Conservation (phyloP, 1,140 invertebrate genomes). For the Whitmania pigra region DNA sequence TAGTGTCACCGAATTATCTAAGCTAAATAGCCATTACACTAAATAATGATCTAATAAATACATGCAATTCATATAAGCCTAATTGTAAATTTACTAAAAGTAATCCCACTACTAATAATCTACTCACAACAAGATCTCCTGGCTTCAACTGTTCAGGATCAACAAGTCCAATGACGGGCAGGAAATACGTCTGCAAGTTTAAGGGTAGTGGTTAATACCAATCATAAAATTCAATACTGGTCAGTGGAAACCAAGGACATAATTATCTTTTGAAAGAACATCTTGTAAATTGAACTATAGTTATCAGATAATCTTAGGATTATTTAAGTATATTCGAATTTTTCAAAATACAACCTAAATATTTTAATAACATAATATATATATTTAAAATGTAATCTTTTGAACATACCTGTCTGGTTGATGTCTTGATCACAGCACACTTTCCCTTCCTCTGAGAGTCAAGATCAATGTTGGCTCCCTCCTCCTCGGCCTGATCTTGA, state of each 20-base stretch:
- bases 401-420: constrained; percentile 64
- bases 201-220: not conserved
- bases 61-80: not conserved
- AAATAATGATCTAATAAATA: not conserved
- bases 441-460: constrained; percentile 97
- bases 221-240: not conserved
- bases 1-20: not conserved
- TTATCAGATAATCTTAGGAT: not conserved
- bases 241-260: no score
- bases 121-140: constrained; percentile 69
- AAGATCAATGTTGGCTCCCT: constrained; percentile 94
- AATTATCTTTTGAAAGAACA: no score
- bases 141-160: constrained; percentile 94
- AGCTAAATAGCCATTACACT: not conserved
- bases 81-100: not conserved
- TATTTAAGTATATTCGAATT: not conserved
- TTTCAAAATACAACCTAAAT: constrained; percentile 23
- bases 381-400: not conserved
- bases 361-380: no score
- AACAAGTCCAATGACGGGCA: constrained; percentile 95
- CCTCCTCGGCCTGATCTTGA: constrained; percentile 89
- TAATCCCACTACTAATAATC: not conserved
- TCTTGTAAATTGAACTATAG: not conserved
- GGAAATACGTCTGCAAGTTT: constrained; percentile 74
- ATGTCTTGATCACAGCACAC: constrained; percentile 99